Conservation (phyloP, 2,113 vertebrate genomes). For the Semicossyphus pulcher region DNA sequence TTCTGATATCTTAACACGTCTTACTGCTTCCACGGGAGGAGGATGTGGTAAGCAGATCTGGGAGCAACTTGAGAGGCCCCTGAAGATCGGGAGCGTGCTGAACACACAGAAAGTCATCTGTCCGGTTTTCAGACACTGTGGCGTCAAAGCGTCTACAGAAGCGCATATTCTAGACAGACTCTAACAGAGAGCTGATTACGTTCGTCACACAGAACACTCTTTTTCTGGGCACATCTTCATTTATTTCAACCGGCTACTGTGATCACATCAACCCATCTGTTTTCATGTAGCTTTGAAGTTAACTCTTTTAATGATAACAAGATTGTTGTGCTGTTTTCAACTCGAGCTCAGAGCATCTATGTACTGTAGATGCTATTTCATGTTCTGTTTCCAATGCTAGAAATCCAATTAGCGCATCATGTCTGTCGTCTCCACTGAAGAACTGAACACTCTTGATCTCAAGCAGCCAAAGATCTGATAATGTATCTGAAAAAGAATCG, state of each 20-base stretch:
- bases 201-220: not conserved
- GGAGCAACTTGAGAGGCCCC: constrained; percentile 26
- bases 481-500: constrained; percentile 37
- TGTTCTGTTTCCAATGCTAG: constrained; percentile 2
- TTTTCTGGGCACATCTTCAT: not conserved
- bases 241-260: not conserved
- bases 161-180: not conserved
- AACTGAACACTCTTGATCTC: constrained; percentile 36
- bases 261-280: not conserved
- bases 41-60: constrained; percentile 26
- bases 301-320: not conserved
- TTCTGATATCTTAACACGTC: constrained; percentile 45
- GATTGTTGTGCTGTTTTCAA: not conserved
- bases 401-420: constrained; percentile 6
- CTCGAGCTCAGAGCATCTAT: not conserved
- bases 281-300: not conserved
- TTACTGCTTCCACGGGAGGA: constrained; percentile 30
- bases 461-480: constrained; percentile 16
- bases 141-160: not conserved
- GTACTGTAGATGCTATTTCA: not conserved
- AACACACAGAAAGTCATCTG: constrained; percentile 8
- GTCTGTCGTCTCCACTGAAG: constrained; percentile 11
- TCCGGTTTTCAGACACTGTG: not conserved
- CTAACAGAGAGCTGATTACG: not conserved
- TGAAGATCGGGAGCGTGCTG: constrained; percentile 23